phyloP scores from a whole-genome alignment of 2,888 invertebrate genomes.

The Trichopria drosophilae region DNA sequence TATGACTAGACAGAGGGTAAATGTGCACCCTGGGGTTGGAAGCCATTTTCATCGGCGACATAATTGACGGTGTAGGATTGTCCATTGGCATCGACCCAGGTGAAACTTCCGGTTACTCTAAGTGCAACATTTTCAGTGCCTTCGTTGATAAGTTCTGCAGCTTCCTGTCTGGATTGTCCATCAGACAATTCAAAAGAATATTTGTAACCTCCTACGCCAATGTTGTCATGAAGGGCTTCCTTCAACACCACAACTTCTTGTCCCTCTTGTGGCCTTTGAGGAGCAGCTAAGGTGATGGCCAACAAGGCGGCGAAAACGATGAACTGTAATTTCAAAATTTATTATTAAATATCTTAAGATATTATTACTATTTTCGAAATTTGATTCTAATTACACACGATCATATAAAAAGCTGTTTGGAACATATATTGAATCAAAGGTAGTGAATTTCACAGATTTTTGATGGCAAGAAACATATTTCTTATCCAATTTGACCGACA shows the following conservation, averaged over 20 bases:
- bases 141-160: slow-evolving; percentile 38
- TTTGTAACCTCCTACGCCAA: slow-evolving; percentile 32
- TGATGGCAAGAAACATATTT: no score
- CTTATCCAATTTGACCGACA: no score
- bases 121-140: slow-evolving; percentile 35
- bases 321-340: slow-evolving; percentile 30
- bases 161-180: slow-evolving; percentile 37
- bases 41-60: slow-evolving; percentile 42
- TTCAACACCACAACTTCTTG: slow-evolving; percentile 24
- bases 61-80: slow-evolving; percentile 39
- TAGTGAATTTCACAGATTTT: no score
- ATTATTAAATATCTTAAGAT: no score
- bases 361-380: no score
- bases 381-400: no score
- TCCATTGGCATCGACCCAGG: slow-evolving; percentile 38
- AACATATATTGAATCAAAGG: no score
- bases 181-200: slow-evolving; percentile 32
- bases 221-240: slow-evolving; percentile 29
- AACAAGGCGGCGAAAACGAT: slow-evolving; percentile 28
- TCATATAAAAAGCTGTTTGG: no score
- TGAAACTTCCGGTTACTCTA: slow-evolving; percentile 43
- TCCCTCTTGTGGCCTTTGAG: background rate
- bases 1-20: slow-evolving; percentile 15
- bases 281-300: slow-evolving; percentile 31
- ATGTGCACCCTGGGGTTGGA: slow-evolving; percentile 41